Base-by-base conservation (phyloP, 2,113 vertebrate genomes). In the Semnopithecus entellus region DNA sequence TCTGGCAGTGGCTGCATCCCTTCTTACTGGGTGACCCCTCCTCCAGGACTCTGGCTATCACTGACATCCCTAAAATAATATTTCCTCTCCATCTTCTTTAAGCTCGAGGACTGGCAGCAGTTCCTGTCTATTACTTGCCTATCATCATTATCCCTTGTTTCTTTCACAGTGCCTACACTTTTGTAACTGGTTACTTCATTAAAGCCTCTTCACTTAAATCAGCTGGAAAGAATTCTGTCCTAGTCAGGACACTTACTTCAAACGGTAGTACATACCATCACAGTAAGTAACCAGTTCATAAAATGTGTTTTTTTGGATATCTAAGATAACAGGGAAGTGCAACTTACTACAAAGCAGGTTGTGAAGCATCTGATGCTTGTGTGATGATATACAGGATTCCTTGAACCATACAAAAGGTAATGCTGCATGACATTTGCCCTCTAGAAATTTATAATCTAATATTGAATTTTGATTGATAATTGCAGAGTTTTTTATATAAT, bases 401-500 rank as follows among this genome's bases (percentile, higher is more conserved):
- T 83, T 88, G 70, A 89, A 20, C 17, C 70, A 8, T 45, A 57
- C 0, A 27, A 75, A 73, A 79, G 40, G n/a, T 50, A 88, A 92
- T 52, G 57, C 73, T 8, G 50, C 4, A 3, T 48, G 43, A 9
- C 30, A 52, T 90, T 88, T 90, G 35, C 7, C 22, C 38, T 68
- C 16, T 38, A 85, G 59, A 72, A 90, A 81, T 52, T 32, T 6
- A 52, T 23, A 78, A 61, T 75, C 38, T 55, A 68, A 35, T 50
- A 40, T 20, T 94, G 8, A 25, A 76, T 96, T 91, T 48, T 80
- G 68, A 95, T 86, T 80, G 32, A 81, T 84, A 76, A 90, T 75
- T 80, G 0, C 10, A 88, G 59, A 91, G 13, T 22, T 78, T 95
- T 88, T 25, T 14, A 73, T 72, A 85, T 50, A 14, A 50, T 14